These are phyloP conservation scores for Dipus sagitta DNA, from an alignment of 2,797 vertebrate species.

Conservation along the genomic window DNA sequence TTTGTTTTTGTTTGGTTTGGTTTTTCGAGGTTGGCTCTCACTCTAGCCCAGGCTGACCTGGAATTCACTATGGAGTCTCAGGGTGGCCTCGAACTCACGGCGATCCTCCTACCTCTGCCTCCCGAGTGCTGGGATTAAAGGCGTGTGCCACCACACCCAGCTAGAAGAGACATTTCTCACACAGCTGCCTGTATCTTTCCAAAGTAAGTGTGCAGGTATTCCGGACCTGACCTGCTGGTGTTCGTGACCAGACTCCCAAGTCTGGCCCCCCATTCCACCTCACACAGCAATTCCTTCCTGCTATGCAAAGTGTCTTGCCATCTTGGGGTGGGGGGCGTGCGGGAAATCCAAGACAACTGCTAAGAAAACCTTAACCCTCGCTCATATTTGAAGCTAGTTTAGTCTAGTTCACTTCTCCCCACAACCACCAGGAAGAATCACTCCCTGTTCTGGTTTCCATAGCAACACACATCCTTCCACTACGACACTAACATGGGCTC, in stretches of 20 bases:
- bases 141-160: too few relatives aligned
- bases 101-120: too few relatives aligned
- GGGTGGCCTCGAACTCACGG: too few relatives aligned
- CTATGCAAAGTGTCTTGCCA: not conserved
- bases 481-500: not conserved
- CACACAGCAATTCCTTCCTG: not conserved
- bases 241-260: not conserved
- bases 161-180: not conserved
- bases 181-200: not conserved
- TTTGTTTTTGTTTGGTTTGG: too few relatives aligned
- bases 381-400: not conserved
- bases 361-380: not conserved
- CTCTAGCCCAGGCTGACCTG: too few relatives aligned
- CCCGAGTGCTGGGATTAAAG: too few relatives aligned
- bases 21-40: too few relatives aligned
- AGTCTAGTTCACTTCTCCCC: not conserved
- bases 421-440: not conserved
- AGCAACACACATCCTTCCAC: not conserved
- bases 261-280: not conserved
- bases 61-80: too few relatives aligned
- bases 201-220: not conserved
- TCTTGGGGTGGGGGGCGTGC: not conserved
- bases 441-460: slow-evolving; percentile 56
- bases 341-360: not conserved
- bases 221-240: not conserved